These are phyloP conservation scores for Dipus sagitta DNA, from an alignment of 2,797 vertebrate genomes.

Conservation along the genomic window DNA sequence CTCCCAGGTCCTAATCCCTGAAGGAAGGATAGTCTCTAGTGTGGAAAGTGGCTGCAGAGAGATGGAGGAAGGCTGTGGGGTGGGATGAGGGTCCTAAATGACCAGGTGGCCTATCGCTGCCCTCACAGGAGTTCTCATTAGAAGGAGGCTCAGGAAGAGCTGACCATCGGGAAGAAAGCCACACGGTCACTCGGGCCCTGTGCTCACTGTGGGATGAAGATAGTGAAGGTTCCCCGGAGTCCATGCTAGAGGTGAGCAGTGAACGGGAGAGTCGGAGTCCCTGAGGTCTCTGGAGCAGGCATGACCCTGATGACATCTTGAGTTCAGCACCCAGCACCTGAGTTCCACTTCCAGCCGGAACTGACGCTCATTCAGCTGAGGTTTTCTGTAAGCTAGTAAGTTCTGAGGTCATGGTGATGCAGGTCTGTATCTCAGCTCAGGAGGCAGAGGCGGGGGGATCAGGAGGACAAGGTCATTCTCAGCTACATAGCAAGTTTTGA, in stretches of 20 bases:
- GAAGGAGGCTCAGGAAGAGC: background rate
- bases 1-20: background rate
- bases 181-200: background rate
- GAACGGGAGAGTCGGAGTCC: background rate
- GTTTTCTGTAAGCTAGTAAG: background rate
- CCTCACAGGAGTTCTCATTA: background rate
- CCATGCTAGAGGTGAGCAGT: no score
- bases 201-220: background rate
- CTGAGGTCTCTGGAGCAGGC: background rate
- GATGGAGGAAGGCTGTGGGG: no score
- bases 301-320: fast-evolving
- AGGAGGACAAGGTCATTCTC: background rate
- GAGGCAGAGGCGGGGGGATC: background rate
- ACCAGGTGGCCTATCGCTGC: background rate
- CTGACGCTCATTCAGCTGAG: fast-evolving
- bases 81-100: background rate
- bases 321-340: background rate
- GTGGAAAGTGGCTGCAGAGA: background rate
- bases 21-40: no score
- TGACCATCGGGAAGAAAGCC: background rate
- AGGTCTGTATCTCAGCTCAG: background rate
- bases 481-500: background rate
- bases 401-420: no score
- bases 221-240: background rate
- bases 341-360: background rate